A percentile compares a stretch with the other conserved stretches of the same genome.
These are phyloP conservation scores for Drosophila lacteicornis DNA, from an alignment of 1,140 invertebrate genomes.

Conservation along the genomic window DNA sequence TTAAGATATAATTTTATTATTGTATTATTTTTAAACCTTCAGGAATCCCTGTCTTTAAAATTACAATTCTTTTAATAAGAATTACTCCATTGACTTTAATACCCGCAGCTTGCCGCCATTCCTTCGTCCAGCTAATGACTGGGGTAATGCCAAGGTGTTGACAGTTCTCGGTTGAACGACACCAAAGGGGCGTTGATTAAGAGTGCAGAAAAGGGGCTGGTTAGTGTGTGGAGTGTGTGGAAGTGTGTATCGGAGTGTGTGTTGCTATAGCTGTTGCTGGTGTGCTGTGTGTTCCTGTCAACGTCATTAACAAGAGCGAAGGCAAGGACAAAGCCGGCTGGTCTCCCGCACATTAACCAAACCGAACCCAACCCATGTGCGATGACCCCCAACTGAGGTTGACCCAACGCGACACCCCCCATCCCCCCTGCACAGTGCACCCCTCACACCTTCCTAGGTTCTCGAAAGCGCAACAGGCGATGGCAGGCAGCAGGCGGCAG, in stretches of 20 bases:
- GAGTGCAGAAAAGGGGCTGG: slow-evolving; percentile 30
- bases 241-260: not conserved
- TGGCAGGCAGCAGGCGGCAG: slow-evolving; percentile 72
- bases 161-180: slow-evolving; percentile 37
- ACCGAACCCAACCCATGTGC: slow-evolving; percentile 20
- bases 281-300: slow-evolving; percentile 64
- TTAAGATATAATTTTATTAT: no score
- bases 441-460: slow-evolving; percentile 50
- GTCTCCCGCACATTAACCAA: slow-evolving; percentile 25
- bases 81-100: slow-evolving; percentile 3
- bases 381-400: slow-evolving; percentile 33
- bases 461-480: slow-evolving; percentile 70
- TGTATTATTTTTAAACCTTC: no score
- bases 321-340: slow-evolving; percentile 50
- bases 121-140: slow-evolving; percentile 18
- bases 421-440: not conserved
- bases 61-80: not conserved
- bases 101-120: not conserved
- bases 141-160: slow-evolving; percentile 37
- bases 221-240: not conserved
- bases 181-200: slow-evolving; percentile 49
- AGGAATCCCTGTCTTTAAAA: no score
- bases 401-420: slow-evolving; percentile 25
- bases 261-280: not conserved
- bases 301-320: slow-evolving; percentile 74